A percentile compares a stretch with the other conserved stretches of the same genome.
Evolutionary conservation across 1,140 invertebrate species (phyloP).

Genomic region (Hylyphantes graminicola): DNA sequence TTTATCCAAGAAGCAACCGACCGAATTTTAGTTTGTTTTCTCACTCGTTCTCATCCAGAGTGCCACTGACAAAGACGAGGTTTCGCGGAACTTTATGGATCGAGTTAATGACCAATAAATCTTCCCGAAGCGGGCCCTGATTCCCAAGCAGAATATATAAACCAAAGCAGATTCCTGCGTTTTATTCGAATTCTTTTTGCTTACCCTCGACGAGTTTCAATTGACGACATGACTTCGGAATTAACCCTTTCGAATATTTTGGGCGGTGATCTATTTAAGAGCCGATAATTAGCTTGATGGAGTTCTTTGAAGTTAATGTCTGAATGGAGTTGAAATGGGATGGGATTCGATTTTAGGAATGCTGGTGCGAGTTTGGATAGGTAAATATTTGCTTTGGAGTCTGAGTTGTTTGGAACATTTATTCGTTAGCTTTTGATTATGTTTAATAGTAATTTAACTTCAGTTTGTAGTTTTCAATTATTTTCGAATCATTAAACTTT

Average conservation of each 20-base stretch:
- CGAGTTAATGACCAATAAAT: conserved; percentile 59
- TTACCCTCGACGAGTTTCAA: not conserved
- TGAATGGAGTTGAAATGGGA: not conserved
- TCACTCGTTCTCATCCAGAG: conserved; percentile 12
- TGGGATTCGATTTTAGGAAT: not conserved
- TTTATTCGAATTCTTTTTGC: conserved; percentile 33
- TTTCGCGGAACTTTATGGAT: conserved; percentile 47
- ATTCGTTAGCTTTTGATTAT: no score
- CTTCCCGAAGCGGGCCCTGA: conserved; percentile 31
- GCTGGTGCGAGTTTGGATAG: not conserved
- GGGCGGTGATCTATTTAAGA: conserved; percentile 27
- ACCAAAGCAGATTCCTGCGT: conserved; percentile 8
- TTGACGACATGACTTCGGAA: conserved; percentile 43
- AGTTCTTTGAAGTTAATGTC: conserved; percentile 4
- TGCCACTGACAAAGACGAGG: conserved; percentile 48
- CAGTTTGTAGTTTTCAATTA: no score
- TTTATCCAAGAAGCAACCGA: conserved; percentile 4
- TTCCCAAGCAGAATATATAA: not conserved
- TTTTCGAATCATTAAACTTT: no score
- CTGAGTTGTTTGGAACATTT: no score
- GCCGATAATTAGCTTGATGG: conserved; percentile 46
- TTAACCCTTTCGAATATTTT: conserved; percentile 31
- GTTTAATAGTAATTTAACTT: no score
- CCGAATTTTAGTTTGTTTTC: conserved; percentile 54
- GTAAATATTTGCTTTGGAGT: not conserved